phyloP scores from a whole-genome alignment of 2,888 invertebrate species.

The Acronicta alni region DNA sequence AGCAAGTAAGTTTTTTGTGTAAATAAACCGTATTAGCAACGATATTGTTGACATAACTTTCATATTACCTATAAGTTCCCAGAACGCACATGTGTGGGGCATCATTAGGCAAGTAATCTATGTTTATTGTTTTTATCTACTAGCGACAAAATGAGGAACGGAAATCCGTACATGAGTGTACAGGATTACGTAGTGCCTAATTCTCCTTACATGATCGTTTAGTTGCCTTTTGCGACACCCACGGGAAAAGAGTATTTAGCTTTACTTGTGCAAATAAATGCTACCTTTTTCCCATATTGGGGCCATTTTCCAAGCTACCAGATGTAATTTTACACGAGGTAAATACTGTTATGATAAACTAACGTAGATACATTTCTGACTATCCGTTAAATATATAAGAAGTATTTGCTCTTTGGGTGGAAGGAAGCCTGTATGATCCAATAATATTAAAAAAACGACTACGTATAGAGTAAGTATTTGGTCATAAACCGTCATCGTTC shows the following conservation, averaged over 20 bases:
- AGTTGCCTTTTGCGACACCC: not conserved
- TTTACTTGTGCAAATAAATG: not conserved
- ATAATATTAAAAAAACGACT: too few species aligned
- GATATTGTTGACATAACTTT: constrained; percentile 1
- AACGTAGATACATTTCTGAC: too few species aligned
- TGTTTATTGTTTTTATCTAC: constrained; percentile 7
- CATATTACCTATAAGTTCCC: not conserved
- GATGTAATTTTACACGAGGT: not conserved
- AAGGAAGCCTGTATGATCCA: too few species aligned
- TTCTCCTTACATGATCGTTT: not conserved
- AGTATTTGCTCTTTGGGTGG: too few species aligned
- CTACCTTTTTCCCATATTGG: not conserved
- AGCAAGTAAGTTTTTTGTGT: not conserved
- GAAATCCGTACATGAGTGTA: not conserved
- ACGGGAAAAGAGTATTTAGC: not conserved
- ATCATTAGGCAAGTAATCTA: constrained; percentile 14
- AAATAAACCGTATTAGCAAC: not conserved
- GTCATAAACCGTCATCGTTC: too few species aligned
- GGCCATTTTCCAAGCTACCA: not conserved
- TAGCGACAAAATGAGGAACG: constrained; percentile 7
- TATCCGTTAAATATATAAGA: too few species aligned
- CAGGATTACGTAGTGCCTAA: not conserved
- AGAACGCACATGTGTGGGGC: not conserved
- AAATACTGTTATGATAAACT: too few species aligned
- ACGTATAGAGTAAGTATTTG: too few species aligned